phyloP scores from a whole-genome alignment of 1,140 invertebrate species.

The Drosophila eugracilis region DNA sequence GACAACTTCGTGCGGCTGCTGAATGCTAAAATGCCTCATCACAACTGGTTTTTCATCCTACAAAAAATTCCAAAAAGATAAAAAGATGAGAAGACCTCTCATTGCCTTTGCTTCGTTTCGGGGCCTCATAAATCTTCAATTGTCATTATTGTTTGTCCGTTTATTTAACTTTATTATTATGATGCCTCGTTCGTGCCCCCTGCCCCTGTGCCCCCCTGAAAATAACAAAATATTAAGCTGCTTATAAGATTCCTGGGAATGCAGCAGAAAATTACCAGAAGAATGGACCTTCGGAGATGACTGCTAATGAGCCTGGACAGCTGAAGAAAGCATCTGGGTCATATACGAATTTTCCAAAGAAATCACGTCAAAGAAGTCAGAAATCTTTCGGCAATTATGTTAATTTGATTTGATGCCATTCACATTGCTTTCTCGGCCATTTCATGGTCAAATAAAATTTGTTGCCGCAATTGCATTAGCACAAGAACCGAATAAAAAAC shows the following conservation, averaged over 20 bases:
- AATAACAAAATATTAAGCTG: constrained; percentile 9
- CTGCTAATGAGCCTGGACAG: constrained; percentile 60
- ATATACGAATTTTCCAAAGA: constrained; percentile 6
- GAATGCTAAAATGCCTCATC: constrained; percentile 44
- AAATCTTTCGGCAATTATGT: constrained; percentile 78
- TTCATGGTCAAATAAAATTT: constrained; percentile 77
- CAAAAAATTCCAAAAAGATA: constrained; percentile 20
- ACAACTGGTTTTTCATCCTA: constrained; percentile 42
- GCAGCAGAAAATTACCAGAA: constrained; percentile 30
- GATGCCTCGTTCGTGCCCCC: constrained; percentile 12
- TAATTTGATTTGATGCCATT: constrained; percentile 71
- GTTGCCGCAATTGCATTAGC: constrained; percentile 78
- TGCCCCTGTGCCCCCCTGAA: constrained; percentile 3
- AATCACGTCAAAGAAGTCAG: constrained; percentile 35
- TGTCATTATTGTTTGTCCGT: constrained; percentile 74
- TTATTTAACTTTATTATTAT: constrained; percentile 75
- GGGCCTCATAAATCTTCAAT: constrained; percentile 64
- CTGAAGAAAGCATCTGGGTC: constrained; percentile 34
- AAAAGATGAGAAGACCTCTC: constrained; percentile 13
- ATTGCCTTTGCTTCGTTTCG: constrained; percentile 29
- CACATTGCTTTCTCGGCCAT: constrained; percentile 40
- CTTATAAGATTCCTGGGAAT: constrained; percentile 42
- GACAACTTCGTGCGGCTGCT: constrained; percentile 69
- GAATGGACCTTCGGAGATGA: constrained; percentile 33
- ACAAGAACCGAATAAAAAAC: constrained; percentile 43